Evolutionary conservation across 2,888 invertebrate genomes (phyloP), one percentile per base, ranked within the genome.

Genomic region (Pristionchus mayeri): DNA sequence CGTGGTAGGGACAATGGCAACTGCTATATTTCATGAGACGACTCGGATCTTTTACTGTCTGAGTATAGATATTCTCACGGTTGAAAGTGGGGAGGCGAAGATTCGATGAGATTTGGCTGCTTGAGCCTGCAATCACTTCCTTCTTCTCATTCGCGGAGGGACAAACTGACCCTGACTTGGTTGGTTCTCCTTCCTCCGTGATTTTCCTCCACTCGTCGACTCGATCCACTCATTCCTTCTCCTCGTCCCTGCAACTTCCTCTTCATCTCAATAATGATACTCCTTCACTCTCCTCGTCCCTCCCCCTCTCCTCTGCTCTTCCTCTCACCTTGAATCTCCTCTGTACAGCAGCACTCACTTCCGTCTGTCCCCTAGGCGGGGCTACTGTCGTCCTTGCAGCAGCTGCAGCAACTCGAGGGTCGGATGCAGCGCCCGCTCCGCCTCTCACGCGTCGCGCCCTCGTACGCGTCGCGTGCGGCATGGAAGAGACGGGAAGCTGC

Each of bases 71-170:
- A n/a, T 24, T 50, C 27, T 78, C n/a, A 78, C 78, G 3, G 52
- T 78, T 13, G 71, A 71, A 7, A 71, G 37, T 18, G 78, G 50
- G 13, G 52, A 30, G 3, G 78, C 78, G 34, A 50, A 52, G 52
- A 78, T 78, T n/a, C 78, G 27, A 50, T 78, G 78, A 16, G 52
- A 50, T 30, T 50, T 78, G 18, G 78, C 78, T 18, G 78, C 78
- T 50, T 78, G 78, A 2, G 78, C 78, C 78, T 78, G 78, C 0
- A 78, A 30, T 75, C n/a, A 24, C 16, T 76, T 0, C 18, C 27
- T 13, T 24, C 34, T 6, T 27, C 30, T 6, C 13, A 11, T 54
- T 54, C 21, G n/a, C n/a, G n/a, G n/a, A n/a, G n/a, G n/a, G n/a
- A 54, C 3, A 11, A 40, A 50, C 48, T 78, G 50, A 78, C 76